Conservation (phyloP, 2,113 vertebrate genomes). For the Amphiprion ocellaris region DNA sequence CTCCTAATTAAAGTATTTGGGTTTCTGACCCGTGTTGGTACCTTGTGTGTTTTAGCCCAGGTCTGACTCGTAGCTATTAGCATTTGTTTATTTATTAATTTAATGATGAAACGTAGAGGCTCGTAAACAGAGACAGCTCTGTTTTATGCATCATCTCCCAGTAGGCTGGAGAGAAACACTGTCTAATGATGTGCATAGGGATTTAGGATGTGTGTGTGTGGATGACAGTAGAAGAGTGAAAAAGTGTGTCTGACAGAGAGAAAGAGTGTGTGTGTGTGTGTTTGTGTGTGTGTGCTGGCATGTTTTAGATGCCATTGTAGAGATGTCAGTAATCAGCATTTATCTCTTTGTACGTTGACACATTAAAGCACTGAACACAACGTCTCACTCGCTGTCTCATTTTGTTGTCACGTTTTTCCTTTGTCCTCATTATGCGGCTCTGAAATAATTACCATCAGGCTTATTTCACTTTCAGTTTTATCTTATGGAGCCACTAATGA, state of each 20-base stretch:
- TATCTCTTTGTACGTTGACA: slow-evolving; percentile 75
- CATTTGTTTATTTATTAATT: slow-evolving; percentile 60
- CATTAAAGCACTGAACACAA: slow-evolving; percentile 75
- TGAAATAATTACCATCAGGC: background rate
- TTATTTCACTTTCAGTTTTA: background rate
- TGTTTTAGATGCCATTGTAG: slow-evolving; percentile 75
- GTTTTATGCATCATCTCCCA: slow-evolving; percentile 59
- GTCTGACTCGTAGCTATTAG: slow-evolving; percentile 57
- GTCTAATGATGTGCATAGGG: slow-evolving; percentile 69
- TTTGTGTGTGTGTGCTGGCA: slow-evolving; percentile 56
- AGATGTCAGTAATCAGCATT: slow-evolving; percentile 73
- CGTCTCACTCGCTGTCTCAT: background rate
- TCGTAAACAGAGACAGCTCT: slow-evolving; percentile 52
- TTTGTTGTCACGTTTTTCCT: slow-evolving; percentile 9
- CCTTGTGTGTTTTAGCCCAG: slow-evolving; percentile 57
- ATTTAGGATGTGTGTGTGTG: slow-evolving; percentile 45
- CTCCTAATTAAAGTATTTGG: background rate
- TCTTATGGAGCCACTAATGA: background rate
- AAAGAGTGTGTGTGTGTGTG: background rate
- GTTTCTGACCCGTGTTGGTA: background rate
- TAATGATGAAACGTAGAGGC: slow-evolving; percentile 51
- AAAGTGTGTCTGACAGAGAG: background rate
- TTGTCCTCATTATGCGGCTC: background rate
- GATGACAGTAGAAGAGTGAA: slow-evolving; percentile 16
- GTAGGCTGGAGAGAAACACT: slow-evolving; percentile 49